A percentile compares a stretch with the other conserved stretches of the same genome.
Conservation (phyloP, 2,113 vertebrate species). For the Silurus meridionalis region DNA sequence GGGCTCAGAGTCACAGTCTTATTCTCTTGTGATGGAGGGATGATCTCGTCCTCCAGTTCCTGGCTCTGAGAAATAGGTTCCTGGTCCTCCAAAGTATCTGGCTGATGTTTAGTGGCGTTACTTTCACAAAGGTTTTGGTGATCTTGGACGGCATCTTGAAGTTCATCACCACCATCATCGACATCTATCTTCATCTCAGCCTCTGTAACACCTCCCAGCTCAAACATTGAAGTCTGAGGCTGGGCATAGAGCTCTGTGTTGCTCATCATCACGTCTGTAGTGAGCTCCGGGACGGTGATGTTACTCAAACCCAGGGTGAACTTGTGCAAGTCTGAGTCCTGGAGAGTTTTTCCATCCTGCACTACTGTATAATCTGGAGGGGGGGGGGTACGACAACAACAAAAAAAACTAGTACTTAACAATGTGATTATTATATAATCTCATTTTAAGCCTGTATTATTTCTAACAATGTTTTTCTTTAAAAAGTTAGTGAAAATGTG, state of each 20-base stretch:
- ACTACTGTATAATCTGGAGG: slow-evolving; percentile 45
- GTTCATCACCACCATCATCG: not conserved
- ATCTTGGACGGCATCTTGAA: not conserved
- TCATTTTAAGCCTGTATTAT: too few species aligned
- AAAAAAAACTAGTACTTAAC: not conserved
- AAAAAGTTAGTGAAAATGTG: too few species aligned
- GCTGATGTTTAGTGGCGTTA: slow-evolving; percentile 6
- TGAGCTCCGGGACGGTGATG: slow-evolving; percentile 58
- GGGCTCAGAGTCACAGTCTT: not conserved
- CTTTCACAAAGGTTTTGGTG: not conserved
- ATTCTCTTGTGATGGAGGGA: slow-evolving; percentile 37
- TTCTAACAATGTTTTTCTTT: too few species aligned
- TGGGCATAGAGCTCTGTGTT: slow-evolving; percentile 64
- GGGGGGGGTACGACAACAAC: too few species aligned
- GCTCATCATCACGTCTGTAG: slow-evolving; percentile 60
- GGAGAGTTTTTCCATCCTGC: not conserved
- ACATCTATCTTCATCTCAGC: not conserved
- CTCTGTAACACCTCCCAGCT: slow-evolving; percentile 1
- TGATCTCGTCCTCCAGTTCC: slow-evolving; percentile 7
- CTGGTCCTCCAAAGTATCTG: slow-evolving; percentile 7
- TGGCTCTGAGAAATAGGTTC: not conserved
- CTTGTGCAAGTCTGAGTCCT: slow-evolving; percentile 55
- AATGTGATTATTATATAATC: not conserved
- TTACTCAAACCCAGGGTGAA: slow-evolving; percentile 64
- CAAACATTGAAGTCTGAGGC: slow-evolving; percentile 30